phyloP scores from a whole-genome alignment of 2,888 invertebrate genomes.

The Lithophane semibrunnea region DNA sequence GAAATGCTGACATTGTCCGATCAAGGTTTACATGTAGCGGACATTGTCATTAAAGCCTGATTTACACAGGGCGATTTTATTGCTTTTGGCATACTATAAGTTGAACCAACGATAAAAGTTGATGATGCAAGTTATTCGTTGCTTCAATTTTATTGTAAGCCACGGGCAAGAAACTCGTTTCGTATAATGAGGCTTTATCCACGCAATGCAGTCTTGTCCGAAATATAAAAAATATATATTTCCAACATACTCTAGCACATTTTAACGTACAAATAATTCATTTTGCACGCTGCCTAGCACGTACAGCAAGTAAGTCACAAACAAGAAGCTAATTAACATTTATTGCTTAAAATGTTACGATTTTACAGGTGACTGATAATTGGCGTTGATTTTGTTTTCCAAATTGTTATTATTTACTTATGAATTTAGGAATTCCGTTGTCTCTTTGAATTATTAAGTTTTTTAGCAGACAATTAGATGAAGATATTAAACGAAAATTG shows the following conservation, averaged over 20 bases:
- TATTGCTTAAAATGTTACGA: slow-evolving; percentile 51
- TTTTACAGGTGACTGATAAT: slow-evolving; percentile 71
- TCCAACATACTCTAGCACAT: slow-evolving; percentile 60
- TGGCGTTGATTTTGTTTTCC: slow-evolving; percentile 50
- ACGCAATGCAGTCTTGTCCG: background rate
- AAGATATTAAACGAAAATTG: background rate
- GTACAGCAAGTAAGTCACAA: slow-evolving; percentile 91
- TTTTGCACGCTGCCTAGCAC: slow-evolving; percentile 91
- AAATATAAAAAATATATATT: slow-evolving; percentile 29
- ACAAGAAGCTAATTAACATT: slow-evolving; percentile 58
- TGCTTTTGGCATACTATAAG: too few relatives aligned
- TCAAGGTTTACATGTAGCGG: background rate
- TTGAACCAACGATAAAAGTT: too few relatives aligned
- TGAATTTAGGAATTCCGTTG: background rate
- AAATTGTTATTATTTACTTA: slow-evolving; percentile 36
- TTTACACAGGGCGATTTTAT: too few relatives aligned
- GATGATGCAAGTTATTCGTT: background rate
- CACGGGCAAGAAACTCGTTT: background rate
- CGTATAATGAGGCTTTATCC: background rate
- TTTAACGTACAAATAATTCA: slow-evolving; percentile 72
- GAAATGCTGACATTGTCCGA: background rate
- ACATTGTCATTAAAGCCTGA: background rate
- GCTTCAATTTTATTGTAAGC: background rate
- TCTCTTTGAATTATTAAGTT: background rate
- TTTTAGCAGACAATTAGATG: background rate